phyloP scores from a whole-genome alignment of 2,888 invertebrate genomes.

The Phaonia tiefii region DNA sequence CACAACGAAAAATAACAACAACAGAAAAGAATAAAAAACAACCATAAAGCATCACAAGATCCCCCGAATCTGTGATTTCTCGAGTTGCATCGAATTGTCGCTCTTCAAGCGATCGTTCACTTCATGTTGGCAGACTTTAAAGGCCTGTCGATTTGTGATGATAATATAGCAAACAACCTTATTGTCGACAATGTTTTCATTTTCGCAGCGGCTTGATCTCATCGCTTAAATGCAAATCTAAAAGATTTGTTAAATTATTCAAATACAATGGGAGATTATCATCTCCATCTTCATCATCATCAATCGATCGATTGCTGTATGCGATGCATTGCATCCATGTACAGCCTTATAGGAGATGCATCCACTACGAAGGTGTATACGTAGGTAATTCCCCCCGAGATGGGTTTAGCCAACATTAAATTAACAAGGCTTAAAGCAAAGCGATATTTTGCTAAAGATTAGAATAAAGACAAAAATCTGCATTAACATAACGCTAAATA shows the following conservation, averaged over 20 bases:
- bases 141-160: slow-evolving; percentile 65
- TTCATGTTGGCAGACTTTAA: neutral
- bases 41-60: no score
- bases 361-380: slow-evolving; percentile 28
- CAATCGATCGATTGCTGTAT: neutral
- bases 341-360: slow-evolving; percentile 53
- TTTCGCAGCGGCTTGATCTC: slow-evolving; percentile 29
- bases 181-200: slow-evolving; percentile 46
- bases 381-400: neutral
- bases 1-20: slow-evolving; percentile 36
- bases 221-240: slow-evolving; percentile 63
- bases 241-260: slow-evolving; percentile 67
- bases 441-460: slow-evolving; percentile 58
- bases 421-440: slow-evolving; percentile 26
- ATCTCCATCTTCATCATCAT: slow-evolving; percentile 6
- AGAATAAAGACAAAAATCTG: slow-evolving; percentile 58
- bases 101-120: no score
- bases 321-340: slow-evolving; percentile 16
- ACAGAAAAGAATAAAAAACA: no score
- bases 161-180: slow-evolving; percentile 67
- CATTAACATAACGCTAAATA: slow-evolving; percentile 43
- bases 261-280: slow-evolving; percentile 65
- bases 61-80: no score
- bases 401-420: no score
- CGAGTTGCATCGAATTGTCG: no score